Evolutionary conservation across 2,888 invertebrate genomes (phyloP).

Genomic region (Aspidiotus rigidus): DNA sequence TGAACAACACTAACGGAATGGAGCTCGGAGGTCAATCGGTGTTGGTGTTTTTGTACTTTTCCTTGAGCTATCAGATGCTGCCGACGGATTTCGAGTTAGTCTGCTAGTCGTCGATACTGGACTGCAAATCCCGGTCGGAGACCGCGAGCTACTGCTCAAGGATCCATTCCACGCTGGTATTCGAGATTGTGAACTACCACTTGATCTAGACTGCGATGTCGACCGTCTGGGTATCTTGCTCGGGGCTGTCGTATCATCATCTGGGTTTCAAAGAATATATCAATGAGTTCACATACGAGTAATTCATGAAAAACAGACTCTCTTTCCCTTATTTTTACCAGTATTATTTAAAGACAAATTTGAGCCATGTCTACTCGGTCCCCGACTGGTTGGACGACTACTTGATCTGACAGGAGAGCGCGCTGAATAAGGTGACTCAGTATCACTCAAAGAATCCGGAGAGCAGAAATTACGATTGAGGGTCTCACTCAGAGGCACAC

Average conservation of each 20-base stretch:
- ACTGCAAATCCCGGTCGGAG: constrained; percentile 53
- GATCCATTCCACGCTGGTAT: constrained; percentile 39
- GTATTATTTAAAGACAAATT: constrained; percentile 82
- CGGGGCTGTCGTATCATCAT: constrained; percentile 68
- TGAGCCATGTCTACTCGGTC: constrained; percentile 86
- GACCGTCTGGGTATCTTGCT: constrained; percentile 61
- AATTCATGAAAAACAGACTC: background rate
- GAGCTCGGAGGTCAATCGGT: constrained; percentile 44
- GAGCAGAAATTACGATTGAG: constrained; percentile 67
- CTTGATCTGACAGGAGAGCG: constrained; percentile 47
- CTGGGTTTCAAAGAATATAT: constrained; percentile 43
- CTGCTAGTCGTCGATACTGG: constrained; percentile 33
- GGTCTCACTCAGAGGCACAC: constrained; percentile 72
- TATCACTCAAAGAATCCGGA: constrained; percentile 80
- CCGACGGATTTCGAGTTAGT: constrained; percentile 52
- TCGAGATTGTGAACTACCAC: constrained; percentile 48
- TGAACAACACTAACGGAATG: constrained; percentile 43
- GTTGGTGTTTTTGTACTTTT: constrained; percentile 42
- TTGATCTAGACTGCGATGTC: constrained; percentile 34
- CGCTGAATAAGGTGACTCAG: constrained; percentile 66
- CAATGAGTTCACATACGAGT: background rate
- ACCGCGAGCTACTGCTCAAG: constrained; percentile 56
- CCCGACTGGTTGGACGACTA: constrained; percentile 52
- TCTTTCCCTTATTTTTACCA: constrained; percentile 48
- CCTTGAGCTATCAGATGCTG: constrained; percentile 54